Conservation (phyloP, 2,797 vertebrate genomes). For the Sitta carolinensis region DNA sequence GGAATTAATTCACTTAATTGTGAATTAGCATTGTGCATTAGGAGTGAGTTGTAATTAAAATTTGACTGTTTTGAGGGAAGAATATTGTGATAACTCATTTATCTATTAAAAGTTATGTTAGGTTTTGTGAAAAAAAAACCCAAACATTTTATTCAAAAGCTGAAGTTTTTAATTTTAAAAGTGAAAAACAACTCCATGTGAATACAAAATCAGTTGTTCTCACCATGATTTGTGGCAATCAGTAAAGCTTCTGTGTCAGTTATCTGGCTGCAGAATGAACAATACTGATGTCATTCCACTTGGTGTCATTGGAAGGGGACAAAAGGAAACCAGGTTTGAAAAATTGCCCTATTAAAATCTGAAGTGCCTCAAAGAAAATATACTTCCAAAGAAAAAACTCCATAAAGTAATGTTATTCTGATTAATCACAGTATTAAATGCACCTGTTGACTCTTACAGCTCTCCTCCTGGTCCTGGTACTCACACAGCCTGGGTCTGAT, state of each 20-base stretch:
- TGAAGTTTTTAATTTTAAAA: not conserved
- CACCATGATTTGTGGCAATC: not conserved
- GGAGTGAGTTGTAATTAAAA: not conserved
- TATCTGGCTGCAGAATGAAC: not conserved
- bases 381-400: not conserved
- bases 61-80: not conserved
- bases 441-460: not conserved
- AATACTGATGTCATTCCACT: not conserved
- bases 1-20: not conserved
- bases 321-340: not conserved
- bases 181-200: not conserved
- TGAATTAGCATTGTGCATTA: not conserved
- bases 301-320: not conserved
- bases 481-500: rapidly evolving
- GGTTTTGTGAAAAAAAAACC: not conserved
- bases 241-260: not conserved
- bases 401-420: not conserved
- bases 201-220: not conserved
- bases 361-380: not conserved
- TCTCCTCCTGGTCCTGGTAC: not conserved
- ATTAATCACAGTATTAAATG: not conserved
- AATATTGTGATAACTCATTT: not conserved
- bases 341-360: not conserved
- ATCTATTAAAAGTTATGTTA: not conserved
- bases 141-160: not conserved